These are phyloP conservation scores for Caenorhabditis tropicalis DNA, from an alignment of 1,140 invertebrate genomes.

Conservation along the genomic window DNA sequence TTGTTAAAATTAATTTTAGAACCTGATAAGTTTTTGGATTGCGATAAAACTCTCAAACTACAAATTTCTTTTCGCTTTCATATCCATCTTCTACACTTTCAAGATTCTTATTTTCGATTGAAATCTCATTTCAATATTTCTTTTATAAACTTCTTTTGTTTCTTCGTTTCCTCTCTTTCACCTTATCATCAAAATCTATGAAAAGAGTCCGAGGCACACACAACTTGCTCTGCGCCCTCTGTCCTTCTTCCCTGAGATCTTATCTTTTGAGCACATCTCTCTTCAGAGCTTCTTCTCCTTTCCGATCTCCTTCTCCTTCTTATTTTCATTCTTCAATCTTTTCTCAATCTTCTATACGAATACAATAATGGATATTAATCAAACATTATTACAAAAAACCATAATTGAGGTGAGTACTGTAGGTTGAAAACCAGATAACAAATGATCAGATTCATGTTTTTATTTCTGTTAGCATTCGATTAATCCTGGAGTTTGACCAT, in stretches of 20 bases:
- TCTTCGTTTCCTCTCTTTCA: neutral
- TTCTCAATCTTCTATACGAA: neutral
- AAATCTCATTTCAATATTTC: neutral
- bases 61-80: no score
- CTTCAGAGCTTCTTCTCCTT: neutral
- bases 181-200: slow-evolving; percentile 24
- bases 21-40: no score
- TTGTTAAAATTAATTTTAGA: no score
- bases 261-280: slow-evolving; percentile 36
- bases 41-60: no score
- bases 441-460: no score
- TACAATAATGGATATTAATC: neutral
- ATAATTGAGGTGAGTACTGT: neutral
- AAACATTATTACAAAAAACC: neutral
- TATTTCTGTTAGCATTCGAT: no score
- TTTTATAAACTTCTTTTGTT: neutral
- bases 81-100: no score
- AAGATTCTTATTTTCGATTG: no score
- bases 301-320: neutral
- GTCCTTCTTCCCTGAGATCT: slow-evolving; percentile 2
- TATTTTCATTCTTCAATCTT: neutral
- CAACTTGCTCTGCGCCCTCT: slow-evolving; percentile 32
- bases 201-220: neutral
- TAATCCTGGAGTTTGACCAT: no score
- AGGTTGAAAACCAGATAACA: no score